A percentile compares a stretch with the other conserved stretches of the same genome.
Evolutionary conservation across 1,140 invertebrate species (phyloP).

Genomic region (Catajapyx aquilonaris): DNA sequence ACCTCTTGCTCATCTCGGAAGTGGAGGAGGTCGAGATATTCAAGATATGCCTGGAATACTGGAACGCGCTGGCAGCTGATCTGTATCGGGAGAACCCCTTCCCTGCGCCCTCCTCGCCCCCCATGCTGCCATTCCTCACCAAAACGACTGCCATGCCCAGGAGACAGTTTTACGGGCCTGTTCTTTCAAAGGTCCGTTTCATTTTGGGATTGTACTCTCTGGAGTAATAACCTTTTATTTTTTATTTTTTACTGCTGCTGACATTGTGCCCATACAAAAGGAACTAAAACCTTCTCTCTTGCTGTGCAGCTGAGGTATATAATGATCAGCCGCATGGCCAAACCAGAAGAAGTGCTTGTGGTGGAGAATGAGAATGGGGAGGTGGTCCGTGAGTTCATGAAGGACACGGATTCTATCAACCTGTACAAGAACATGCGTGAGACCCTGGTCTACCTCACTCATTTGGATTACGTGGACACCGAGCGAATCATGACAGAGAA

Average conservation of each 20-base stretch:
- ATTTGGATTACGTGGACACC: conserved; percentile 94
- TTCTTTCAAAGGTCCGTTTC: conserved; percentile 64
- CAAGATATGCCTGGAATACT: conserved; percentile 98
- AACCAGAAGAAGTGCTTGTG: conserved; percentile 99
- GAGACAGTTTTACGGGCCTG: conserved; percentile 50
- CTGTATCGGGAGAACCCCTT: conserved; percentile 62
- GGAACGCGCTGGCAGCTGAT: conserved; percentile 81
- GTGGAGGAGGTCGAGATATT: conserved; percentile 99
- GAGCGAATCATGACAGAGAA: conserved; percentile 99
- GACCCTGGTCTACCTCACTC: conserved; percentile 94
- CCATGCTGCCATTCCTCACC: conserved; percentile 14
- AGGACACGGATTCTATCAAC: conserved; percentile 98
- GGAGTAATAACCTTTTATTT: neutral
- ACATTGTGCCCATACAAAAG: too few species aligned
- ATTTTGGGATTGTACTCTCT: too few species aligned
- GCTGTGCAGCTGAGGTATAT: conserved; percentile 59
- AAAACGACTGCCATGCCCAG: conserved; percentile 25
- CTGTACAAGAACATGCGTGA: conserved; percentile 99
- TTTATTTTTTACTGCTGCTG: too few species aligned
- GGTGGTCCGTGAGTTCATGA: conserved; percentile 98
- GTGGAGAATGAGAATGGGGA: conserved; percentile 99
- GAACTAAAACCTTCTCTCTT: conserved; percentile 6
- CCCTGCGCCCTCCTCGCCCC: conserved; percentile 3
- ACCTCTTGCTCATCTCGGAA: conserved; percentile 91
- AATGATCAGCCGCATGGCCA: conserved; percentile 99